phyloP scores from a whole-genome alignment of 2,113 vertebrate genomes.

The Echinops telfairi region DNA sequence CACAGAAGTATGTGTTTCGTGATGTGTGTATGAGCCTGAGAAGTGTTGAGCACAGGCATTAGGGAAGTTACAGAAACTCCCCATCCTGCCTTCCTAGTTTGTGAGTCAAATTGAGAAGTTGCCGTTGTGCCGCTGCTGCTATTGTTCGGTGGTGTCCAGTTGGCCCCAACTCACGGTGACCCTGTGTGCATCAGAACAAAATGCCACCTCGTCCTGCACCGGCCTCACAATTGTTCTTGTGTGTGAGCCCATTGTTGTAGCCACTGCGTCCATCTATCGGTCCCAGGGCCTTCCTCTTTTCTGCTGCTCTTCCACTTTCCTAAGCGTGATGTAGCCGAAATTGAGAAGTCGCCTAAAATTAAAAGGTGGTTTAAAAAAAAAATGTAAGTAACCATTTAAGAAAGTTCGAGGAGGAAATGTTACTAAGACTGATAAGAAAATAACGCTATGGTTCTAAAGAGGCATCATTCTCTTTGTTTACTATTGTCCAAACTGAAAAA shows the following conservation, averaged over 20 bases:
- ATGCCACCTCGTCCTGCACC: too few species aligned
- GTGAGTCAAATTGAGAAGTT: too few species aligned
- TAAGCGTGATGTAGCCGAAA: too few species aligned
- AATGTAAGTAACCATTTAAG: neutral
- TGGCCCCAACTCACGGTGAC: too few species aligned
- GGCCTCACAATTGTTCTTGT: too few species aligned
- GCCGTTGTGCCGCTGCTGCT: too few species aligned
- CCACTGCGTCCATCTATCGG: too few species aligned
- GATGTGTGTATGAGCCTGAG: neutral
- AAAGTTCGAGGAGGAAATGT: neutral
- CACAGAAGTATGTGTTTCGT: accelerated
- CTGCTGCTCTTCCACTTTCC: too few species aligned
- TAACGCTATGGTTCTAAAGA: neutral
- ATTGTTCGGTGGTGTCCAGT: too few species aligned
- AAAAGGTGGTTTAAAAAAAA: neutral
- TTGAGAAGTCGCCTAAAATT: neutral
- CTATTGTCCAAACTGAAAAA: constrained; percentile 20
- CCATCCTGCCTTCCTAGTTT: neutral
- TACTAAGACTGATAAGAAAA: neutral
- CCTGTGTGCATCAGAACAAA: too few species aligned
- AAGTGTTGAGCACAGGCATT: neutral
- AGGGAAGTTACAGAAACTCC: neutral
- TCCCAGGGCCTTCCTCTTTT: too few species aligned
- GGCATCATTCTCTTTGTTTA: neutral
- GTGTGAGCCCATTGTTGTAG: too few species aligned